Evolutionary conservation across 2,797 vertebrate genomes (phyloP).

Genomic region (Phrynocephalus vlangalii): DNA sequence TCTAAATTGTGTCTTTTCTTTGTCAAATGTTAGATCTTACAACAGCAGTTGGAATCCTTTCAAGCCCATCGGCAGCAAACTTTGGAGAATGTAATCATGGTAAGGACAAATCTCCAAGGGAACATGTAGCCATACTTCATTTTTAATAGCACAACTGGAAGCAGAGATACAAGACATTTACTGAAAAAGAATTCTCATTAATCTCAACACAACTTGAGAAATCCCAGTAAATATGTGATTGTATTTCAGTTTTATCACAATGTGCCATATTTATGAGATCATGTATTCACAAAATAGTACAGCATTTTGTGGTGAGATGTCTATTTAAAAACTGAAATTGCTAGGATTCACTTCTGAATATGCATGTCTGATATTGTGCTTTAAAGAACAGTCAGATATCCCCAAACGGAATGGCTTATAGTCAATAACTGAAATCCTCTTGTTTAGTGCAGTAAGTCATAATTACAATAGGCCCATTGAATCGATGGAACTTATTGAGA

Average conservation of each 20-base stretch:
- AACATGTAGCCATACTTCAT: not conserved
- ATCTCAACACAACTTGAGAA: not conserved
- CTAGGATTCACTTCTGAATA: no score
- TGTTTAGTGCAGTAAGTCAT: no score
- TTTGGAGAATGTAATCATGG: slow-evolving; percentile 68
- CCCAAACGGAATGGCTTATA: not conserved
- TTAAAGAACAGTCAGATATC: not conserved
- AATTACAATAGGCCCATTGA: not conserved
- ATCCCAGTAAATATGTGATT: not conserved
- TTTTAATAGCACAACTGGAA: not conserved
- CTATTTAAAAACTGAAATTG: not conserved
- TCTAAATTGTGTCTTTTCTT: slow-evolving; percentile 2
- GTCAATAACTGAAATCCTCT: no score
- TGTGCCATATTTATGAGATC: not conserved
- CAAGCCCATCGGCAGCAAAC: slow-evolving; percentile 72
- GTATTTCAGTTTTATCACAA: not conserved
- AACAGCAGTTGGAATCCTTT: slow-evolving; percentile 72
- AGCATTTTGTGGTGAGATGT: not conserved
- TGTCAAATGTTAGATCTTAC: slow-evolving; percentile 64
- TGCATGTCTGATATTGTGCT: no score
- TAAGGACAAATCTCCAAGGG: slow-evolving; percentile 50
- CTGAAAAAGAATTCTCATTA: no score
- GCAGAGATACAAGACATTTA: not conserved
- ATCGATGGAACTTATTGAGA: not conserved
- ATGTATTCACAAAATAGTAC: no score